phyloP scores from a whole-genome alignment of 1,140 invertebrate genomes.

The Drosophila hydei region DNA sequence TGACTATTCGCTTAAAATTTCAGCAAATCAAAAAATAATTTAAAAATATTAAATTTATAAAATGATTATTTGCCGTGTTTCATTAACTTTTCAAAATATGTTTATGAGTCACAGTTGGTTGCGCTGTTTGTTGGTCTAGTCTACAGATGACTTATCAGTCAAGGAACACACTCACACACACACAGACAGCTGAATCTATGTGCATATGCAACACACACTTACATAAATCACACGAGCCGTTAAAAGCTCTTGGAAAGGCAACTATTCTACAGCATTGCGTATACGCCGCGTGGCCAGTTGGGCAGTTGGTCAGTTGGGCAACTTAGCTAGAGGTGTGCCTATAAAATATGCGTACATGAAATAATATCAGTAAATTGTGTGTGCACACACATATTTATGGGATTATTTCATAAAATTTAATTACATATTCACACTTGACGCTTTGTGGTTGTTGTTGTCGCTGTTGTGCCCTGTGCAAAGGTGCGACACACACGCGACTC shows the following conservation, averaged over 20 bases:
- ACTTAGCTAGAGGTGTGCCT: slow-evolving; percentile 12
- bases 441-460: slow-evolving; percentile 6
- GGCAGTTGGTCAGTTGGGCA: no score
- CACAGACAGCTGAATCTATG: neutral
- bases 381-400: slow-evolving; percentile 27
- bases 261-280: slow-evolving; percentile 24
- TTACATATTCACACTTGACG: slow-evolving; percentile 76
- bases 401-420: slow-evolving; percentile 77
- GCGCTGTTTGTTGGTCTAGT: neutral
- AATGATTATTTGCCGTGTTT: no score
- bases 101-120: slow-evolving; percentile 8
- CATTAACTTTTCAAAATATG: neutral
- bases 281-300: slow-evolving; percentile 24
- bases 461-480: slow-evolving; percentile 55
- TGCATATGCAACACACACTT: neutral
- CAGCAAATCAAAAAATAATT: no score
- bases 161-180: slow-evolving; percentile 1
- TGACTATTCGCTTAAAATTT: no score
- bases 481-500: slow-evolving; percentile 74
- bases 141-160: slow-evolving; percentile 12
- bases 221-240: slow-evolving; percentile 37
- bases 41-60: no score
- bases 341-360: slow-evolving; percentile 17
- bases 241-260: no score
- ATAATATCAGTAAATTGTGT: slow-evolving; percentile 17